Evolutionary conservation across 1,140 invertebrate genomes (phyloP).

Genomic region (Cardiocondyla obscurior): DNA sequence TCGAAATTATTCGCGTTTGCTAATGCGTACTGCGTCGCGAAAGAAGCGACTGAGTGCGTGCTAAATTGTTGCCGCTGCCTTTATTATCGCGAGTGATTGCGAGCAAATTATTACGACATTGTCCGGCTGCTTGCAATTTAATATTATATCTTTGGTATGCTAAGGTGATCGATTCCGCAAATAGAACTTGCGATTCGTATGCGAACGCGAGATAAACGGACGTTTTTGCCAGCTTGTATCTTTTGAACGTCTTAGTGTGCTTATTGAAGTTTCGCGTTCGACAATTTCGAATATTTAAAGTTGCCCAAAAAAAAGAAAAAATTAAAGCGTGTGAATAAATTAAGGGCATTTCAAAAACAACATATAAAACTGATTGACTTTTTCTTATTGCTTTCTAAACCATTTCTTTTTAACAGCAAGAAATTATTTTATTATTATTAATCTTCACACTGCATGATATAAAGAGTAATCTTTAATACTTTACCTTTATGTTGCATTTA

Average conservation of each 20-base stretch:
- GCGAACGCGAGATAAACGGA: neutral
- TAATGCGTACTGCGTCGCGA: neutral
- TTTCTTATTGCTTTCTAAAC: too few species aligned
- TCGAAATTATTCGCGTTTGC: neutral
- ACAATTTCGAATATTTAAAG: neutral
- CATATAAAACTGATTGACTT: too few species aligned
- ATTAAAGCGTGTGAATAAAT: too few species aligned
- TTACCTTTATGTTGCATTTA: neutral
- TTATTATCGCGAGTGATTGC: neutral
- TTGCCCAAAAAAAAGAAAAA: neutral
- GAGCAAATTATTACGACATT: neutral
- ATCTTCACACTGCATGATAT: too few species aligned
- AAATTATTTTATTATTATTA: neutral
- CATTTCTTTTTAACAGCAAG: neutral
- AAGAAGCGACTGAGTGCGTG: neutral
- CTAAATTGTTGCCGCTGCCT: conserved; percentile 2
- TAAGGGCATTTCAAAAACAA: too few species aligned
- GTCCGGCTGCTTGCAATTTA: neutral
- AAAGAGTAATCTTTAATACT: too few species aligned
- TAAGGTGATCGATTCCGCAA: neutral
- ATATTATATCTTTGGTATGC: neutral
- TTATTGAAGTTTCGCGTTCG: neutral
- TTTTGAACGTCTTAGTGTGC: neutral
- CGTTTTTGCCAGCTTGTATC: neutral
- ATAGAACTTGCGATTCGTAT: neutral